These are phyloP conservation scores for Forbesichthys papilliferus DNA, from an alignment of 2,113 vertebrate genomes.

Conservation along the genomic window DNA sequence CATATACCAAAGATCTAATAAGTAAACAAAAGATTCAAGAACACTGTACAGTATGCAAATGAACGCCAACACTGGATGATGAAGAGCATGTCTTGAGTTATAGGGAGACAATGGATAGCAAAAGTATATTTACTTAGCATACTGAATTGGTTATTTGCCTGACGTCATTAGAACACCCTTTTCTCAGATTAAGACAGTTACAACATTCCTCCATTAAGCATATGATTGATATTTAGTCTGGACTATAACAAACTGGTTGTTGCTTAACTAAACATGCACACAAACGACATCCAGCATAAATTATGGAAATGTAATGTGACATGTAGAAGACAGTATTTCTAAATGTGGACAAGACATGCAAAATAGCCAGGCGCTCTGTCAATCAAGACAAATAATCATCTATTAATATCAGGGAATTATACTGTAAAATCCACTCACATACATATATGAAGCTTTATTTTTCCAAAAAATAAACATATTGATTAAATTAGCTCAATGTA, in stretches of 20 bases:
- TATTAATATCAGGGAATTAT: slow-evolving; percentile 12
- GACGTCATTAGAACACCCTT: slow-evolving; percentile 19
- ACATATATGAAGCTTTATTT: slow-evolving; percentile 2
- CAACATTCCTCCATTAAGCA: slow-evolving; percentile 6
- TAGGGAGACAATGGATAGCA: slow-evolving; percentile 21
- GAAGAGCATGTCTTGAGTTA: not conserved
- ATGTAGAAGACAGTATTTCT: slow-evolving; percentile 60
- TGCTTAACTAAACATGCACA: slow-evolving; percentile 52
- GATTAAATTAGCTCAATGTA: slow-evolving; percentile 48
- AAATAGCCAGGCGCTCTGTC: slow-evolving; percentile 25
- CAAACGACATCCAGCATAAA: slow-evolving; percentile 30
- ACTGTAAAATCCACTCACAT: slow-evolving; percentile 53
- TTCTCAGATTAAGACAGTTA: slow-evolving; percentile 16
- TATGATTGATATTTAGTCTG: slow-evolving; percentile 9
- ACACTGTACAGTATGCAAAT: slow-evolving; percentile 5
- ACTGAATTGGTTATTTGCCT: slow-evolving; percentile 4
- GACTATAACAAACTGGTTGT: slow-evolving; percentile 1
- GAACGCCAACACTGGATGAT: slow-evolving; percentile 22
- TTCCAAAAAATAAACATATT: slow-evolving; percentile 53
- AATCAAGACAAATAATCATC: slow-evolving; percentile 29
- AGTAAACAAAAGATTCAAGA: too few relatives aligned
- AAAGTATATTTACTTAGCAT: slow-evolving; percentile 3
- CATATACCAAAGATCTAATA: too few relatives aligned
- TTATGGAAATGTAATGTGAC: not conserved
- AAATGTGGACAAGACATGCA: slow-evolving; percentile 40